phyloP scores from a whole-genome alignment of 2,888 invertebrate species.

The Trachelus iudaicus region DNA sequence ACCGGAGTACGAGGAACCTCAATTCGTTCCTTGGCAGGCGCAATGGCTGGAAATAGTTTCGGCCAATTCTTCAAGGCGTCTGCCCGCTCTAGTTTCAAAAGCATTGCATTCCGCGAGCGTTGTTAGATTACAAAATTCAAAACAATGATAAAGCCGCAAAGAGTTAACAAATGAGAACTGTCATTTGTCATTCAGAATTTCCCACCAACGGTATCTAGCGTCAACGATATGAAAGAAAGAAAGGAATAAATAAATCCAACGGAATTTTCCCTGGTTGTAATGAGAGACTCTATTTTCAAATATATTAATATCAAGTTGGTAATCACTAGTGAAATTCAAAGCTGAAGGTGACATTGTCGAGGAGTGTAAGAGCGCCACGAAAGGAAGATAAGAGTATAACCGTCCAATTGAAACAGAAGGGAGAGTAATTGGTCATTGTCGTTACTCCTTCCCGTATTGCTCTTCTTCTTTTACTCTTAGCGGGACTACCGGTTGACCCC shows the following conservation, averaged over 20 bases:
- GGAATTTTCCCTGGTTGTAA: neutral
- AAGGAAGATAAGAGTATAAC: slow-evolving; percentile 1
- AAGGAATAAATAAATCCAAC: neutral
- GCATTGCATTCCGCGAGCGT: neutral
- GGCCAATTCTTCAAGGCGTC: neutral
- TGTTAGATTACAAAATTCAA: neutral
- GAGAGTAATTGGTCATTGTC: slow-evolving; percentile 26
- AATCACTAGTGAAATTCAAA: neutral
- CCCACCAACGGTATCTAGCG: neutral
- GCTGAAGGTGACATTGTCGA: neutral
- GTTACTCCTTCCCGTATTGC: slow-evolving; percentile 15
- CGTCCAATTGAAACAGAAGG: slow-evolving; percentile 26
- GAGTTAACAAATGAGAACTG: neutral
- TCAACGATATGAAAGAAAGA: neutral
- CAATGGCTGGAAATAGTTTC: slow-evolving; percentile 3
- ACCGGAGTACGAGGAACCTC: neutral
- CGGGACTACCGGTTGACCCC: neutral
- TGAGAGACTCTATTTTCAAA: neutral
- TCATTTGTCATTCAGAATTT: neutral
- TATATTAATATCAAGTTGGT: neutral
- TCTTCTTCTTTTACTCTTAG: neutral
- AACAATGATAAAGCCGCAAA: neutral
- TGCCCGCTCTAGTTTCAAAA: slow-evolving; percentile 1
- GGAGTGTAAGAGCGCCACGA: neutral
- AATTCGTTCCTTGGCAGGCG: neutral